Conservation (phyloP, 2,888 invertebrate genomes). For the Eretmocerus hayati region DNA sequence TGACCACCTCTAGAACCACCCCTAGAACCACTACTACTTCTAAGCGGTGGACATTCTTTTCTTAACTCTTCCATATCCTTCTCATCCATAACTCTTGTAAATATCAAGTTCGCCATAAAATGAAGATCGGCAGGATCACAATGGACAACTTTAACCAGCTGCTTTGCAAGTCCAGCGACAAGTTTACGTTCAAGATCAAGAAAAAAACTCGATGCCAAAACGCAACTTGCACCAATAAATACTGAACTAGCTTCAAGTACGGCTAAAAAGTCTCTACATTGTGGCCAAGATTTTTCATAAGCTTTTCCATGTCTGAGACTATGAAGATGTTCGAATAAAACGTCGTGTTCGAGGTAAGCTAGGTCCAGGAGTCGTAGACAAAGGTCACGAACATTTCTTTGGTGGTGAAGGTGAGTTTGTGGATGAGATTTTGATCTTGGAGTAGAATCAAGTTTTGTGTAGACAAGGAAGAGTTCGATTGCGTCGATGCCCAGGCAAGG, state of each 20-base stretch:
- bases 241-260: slow-evolving; percentile 23
- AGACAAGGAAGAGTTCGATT: slow-evolving; percentile 30
- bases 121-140: slow-evolving; percentile 16
- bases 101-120: slow-evolving; percentile 22
- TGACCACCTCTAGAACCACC: too few relatives aligned
- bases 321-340: slow-evolving; percentile 24
- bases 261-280: slow-evolving; percentile 9
- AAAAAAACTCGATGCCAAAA: slow-evolving; percentile 26
- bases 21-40: too few relatives aligned
- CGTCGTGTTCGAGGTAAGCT: slow-evolving; percentile 29
- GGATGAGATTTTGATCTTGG: too few relatives aligned
- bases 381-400: slow-evolving; percentile 23
- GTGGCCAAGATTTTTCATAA: slow-evolving; percentile 7
- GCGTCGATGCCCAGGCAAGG: slow-evolving; percentile 28
- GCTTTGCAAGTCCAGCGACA: slow-evolving; percentile 9
- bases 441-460: slow-evolving; percentile 21
- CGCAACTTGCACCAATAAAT: slow-evolving; percentile 26
- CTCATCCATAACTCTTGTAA: slow-evolving; percentile 17
- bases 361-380: slow-evolving; percentile 29
- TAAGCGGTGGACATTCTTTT: too few relatives aligned
- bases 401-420: too few relatives aligned
- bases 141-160: slow-evolving; percentile 18
- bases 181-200: slow-evolving; percentile 10
- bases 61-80: slow-evolving; percentile 7
- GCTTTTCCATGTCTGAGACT: slow-evolving; percentile 10